Percentiles rank a stretch among this genome's conserved stretches.
phyloP scores from a whole-genome alignment of 2,797 vertebrate genomes.

The Alcedo quadribrachys region DNA sequence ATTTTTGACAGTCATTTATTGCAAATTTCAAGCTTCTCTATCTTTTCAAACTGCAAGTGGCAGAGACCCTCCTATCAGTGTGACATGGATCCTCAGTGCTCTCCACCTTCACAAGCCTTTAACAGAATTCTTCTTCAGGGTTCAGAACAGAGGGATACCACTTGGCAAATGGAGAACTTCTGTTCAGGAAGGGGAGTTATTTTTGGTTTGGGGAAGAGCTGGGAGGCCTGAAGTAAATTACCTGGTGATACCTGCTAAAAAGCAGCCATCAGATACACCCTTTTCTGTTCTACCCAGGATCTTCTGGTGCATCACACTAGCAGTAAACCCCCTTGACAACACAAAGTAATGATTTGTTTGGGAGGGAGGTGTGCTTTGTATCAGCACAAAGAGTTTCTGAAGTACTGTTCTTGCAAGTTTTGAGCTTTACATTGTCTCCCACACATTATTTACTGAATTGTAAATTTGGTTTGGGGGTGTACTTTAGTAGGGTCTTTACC shows the following conservation, averaged over 20 bases:
- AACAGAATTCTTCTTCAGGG: neutral
- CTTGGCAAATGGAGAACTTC: neutral
- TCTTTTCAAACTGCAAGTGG: neutral
- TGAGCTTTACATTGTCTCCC: neutral
- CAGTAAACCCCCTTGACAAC: neutral
- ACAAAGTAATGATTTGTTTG: neutral
- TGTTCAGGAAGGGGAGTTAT: neutral
- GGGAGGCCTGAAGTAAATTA: neutral
- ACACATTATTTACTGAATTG: neutral
- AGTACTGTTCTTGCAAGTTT: neutral
- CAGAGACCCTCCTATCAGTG: neutral
- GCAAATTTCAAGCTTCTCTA: neutral
- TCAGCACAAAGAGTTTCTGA: neutral
- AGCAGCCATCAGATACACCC: neutral
- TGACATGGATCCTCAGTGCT: neutral
- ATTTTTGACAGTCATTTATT: neutral
- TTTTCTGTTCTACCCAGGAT: neutral
- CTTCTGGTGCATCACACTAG: neutral
- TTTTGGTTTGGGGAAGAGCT: neutral
- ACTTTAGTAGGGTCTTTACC: neutral
- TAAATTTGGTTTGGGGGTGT: neutral
- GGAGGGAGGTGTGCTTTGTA: neutral
- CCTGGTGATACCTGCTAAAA: neutral
- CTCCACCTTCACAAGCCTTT: neutral
- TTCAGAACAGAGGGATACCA: neutral